Percentiles rank a stretch among this genome's conserved stretches.
Conservation (phyloP, 2,113 vertebrate species). For the Sciurus niger region DNA sequence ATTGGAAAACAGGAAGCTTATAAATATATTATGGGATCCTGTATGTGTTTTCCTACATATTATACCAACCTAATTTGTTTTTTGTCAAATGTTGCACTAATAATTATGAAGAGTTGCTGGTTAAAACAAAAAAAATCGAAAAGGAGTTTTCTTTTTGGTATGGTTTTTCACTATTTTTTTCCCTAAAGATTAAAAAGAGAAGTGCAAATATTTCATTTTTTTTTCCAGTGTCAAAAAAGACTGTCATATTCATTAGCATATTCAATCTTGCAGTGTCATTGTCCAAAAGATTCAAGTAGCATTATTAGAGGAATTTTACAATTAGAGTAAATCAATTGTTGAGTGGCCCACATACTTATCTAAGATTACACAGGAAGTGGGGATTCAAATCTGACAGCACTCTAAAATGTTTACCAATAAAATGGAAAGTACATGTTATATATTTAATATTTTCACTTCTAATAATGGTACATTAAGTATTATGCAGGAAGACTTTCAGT, state of each 20-base stretch:
- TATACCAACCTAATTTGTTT: background rate
- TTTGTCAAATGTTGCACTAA: background rate
- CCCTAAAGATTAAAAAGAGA: background rate
- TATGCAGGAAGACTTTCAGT: background rate
- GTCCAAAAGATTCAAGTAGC: background rate
- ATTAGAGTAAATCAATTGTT: background rate
- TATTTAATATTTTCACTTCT: background rate
- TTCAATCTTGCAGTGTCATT: background rate
- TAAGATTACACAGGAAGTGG: background rate
- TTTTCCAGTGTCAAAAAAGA: background rate
- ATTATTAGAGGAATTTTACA: background rate
- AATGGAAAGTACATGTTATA: background rate
- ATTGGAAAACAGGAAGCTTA: background rate
- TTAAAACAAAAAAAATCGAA: background rate
- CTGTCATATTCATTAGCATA: background rate
- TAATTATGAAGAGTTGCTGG: background rate
- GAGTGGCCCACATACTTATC: background rate
- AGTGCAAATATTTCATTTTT: background rate
- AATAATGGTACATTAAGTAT: background rate
- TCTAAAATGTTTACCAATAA: background rate
- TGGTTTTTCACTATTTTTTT: background rate
- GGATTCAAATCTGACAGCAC: background rate
- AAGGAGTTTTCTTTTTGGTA: background rate
- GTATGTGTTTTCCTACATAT: background rate
- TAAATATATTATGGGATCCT: background rate